Conservation (phyloP, 2,797 vertebrate genomes). For the Melanotaenia boesemani region DNA sequence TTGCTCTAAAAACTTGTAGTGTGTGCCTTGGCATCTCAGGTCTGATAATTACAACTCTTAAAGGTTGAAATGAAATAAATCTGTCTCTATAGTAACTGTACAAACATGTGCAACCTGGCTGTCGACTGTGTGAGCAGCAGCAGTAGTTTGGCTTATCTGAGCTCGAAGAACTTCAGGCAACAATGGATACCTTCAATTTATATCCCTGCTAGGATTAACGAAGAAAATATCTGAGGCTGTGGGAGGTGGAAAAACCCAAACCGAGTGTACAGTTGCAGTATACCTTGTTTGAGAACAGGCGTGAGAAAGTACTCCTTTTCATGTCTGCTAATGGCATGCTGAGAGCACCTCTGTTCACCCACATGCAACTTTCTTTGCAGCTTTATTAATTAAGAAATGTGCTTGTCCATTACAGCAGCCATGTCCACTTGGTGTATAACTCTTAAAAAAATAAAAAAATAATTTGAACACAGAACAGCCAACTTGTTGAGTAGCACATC, state of each 20-base stretch:
- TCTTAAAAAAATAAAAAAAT: conserved; percentile 4
- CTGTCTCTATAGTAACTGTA: conserved; percentile 31
- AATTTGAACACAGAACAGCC: neutral
- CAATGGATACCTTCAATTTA: conserved; percentile 51
- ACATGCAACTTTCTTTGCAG: conserved; percentile 19
- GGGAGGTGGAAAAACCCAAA: conserved; percentile 23
- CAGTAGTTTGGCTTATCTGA: conserved; percentile 24
- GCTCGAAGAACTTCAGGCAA: conserved; percentile 50
- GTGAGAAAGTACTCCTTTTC: conserved; percentile 16
- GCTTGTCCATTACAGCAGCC: conserved; percentile 31
- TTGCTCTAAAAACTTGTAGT: neutral
- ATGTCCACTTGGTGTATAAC: conserved; percentile 29
- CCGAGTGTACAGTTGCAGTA: conserved; percentile 35
- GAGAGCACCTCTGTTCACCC: conserved; percentile 34
- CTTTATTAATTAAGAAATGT: conserved; percentile 20
- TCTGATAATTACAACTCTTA: neutral
- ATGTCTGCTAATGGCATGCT: conserved; percentile 39
- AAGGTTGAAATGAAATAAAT: neutral
- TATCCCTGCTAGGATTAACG: conserved; percentile 33
- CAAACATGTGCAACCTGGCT: conserved; percentile 31
- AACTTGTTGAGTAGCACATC: neutral
- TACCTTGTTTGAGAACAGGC: conserved; percentile 38
- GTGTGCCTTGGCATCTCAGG: neutral
- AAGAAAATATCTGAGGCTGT: conserved; percentile 19
- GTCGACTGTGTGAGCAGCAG: conserved; percentile 19